Base-by-base conservation (phyloP, 2,888 invertebrate species). In the Acleris sparsana region DNA sequence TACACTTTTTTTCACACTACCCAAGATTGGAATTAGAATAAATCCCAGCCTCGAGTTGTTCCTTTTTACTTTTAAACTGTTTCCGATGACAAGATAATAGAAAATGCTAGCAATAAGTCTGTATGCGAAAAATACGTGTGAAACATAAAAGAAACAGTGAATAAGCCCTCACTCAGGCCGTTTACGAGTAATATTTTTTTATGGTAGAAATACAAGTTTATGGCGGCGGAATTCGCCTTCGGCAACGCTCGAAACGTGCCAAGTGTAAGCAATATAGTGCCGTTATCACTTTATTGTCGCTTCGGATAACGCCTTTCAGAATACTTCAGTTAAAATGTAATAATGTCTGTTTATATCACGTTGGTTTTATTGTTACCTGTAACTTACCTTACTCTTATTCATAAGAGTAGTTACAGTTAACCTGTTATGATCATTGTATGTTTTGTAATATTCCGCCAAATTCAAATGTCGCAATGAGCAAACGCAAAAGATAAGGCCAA, bases 161-260 rank as follows among this genome's bases (percentile, higher is more conserved):
- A 56, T 65, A 60, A 53, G 60, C 64, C 43, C 46, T 17, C 65
- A 29, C 65, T 56, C 60, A 44, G 49, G 49, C 51, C 60, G 29
- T 61, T 60, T 65, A 65, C 60, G 60, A 61, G 60, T 61, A 22
- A 61, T 65, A 65, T 65, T 64, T 65, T 61, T 65, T 65, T 61
- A 56, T 44, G 60, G 46, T 22, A 51, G 55, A 61, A 56, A 61
- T 64, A 64, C 60, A 65, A 65, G 20, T 60, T 65, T 65, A 61
- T 61, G 22, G 60, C 55, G 46, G 29, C 44, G 65, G 56, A 61
- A 65, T 65, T 60, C 44, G 56, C 60, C 56, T 52, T 56, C 20
- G 55, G 33, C 55, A 51, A 16, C 49, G 44, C 55, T 25, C 7
- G 33, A n/a, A 25, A 65, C 60, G 65, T 65, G 65, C 44, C 33